Evolutionary conservation across 2,888 invertebrate species (phyloP).

Genomic region (Macaria notata): DNA sequence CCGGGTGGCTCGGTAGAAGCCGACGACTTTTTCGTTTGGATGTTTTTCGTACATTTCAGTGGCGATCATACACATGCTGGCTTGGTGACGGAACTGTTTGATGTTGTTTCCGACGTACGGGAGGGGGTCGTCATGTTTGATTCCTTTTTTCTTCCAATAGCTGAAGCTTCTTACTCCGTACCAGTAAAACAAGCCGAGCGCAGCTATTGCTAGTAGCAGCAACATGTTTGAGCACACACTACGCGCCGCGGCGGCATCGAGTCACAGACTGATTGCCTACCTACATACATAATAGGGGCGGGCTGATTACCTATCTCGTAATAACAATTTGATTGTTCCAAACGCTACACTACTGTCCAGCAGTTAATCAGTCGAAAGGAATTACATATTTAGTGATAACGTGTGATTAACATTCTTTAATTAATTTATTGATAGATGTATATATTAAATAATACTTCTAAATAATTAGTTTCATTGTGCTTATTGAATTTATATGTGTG

Average conservation of each 20-base stretch:
- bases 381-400: too few relatives aligned
- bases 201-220: slow-evolving; percentile 39
- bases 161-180: slow-evolving; percentile 56
- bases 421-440: too few relatives aligned
- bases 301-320: too few relatives aligned
- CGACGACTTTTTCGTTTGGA: slow-evolving; percentile 66
- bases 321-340: too few relatives aligned
- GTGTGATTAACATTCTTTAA: too few relatives aligned
- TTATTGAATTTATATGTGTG: too few relatives aligned
- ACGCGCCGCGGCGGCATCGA: slow-evolving; percentile 11
- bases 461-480: too few relatives aligned
- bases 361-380: too few relatives aligned
- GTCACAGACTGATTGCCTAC: slow-evolving; percentile 4
- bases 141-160: slow-evolving; percentile 64
- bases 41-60: slow-evolving; percentile 59
- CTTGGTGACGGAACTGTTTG: slow-evolving; percentile 53
- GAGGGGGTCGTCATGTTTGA: slow-evolving; percentile 62
- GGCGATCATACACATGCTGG: slow-evolving; percentile 63
- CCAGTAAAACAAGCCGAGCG: slow-evolving; percentile 47
- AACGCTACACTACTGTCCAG: too few relatives aligned
- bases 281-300: slow-evolving; percentile 5
- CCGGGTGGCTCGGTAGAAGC: slow-evolving; percentile 55
- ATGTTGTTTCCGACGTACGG: slow-evolving; percentile 61
- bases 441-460: too few relatives aligned
- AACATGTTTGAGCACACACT: slow-evolving; percentile 36